Evolutionary conservation across 2,888 invertebrate genomes (phyloP), one percentile per base, ranked within the genome.

Genomic region (Heliconius charithonia): DNA sequence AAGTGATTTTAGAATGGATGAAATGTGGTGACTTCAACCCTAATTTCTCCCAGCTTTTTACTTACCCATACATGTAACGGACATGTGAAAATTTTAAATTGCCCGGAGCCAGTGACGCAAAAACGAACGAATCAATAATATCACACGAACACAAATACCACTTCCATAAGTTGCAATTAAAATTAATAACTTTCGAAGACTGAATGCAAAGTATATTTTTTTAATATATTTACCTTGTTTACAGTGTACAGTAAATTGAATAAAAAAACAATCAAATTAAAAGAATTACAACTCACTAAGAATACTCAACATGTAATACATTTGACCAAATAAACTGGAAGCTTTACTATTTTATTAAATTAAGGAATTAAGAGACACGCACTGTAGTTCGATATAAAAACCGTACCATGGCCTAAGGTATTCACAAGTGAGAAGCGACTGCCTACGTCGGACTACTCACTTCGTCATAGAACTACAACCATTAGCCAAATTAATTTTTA

Each of bases 361-460:
- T 95, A 95, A 94, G 91, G 91, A 92, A 94, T 95, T 95, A 95
- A 89, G 89, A 77, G 89, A 81, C 95, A 95, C 94, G 94, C 94
- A 93, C 91, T 85, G 87, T 90, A 88, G 85, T 85, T 88, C 89
- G 85, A 91, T 94, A 95, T 94, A 95, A 92, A 94, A 92, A 79
- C 87, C 85, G 85, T 83, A 83, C 82, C 79, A 25, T 81, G 51
- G 80, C 79, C 79, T 32, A 62, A 71, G 78, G 63, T 77, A 72
- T 83, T 78, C 90, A 92, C 93, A 95, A 91, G 95, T 95, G 95
- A 95, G 95, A 95, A 95, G 95, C 95, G 95, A 93, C 94, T 87
- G 82, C 82, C 79, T 81, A 86, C 83, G 95, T 95, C 95, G 95
- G 91, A 94, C 95, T 95, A 92, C 95, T 95, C 95, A 95, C 95